Conservation (phyloP, 2,113 vertebrate genomes). For the Mesoclemmys tuberculata region DNA sequence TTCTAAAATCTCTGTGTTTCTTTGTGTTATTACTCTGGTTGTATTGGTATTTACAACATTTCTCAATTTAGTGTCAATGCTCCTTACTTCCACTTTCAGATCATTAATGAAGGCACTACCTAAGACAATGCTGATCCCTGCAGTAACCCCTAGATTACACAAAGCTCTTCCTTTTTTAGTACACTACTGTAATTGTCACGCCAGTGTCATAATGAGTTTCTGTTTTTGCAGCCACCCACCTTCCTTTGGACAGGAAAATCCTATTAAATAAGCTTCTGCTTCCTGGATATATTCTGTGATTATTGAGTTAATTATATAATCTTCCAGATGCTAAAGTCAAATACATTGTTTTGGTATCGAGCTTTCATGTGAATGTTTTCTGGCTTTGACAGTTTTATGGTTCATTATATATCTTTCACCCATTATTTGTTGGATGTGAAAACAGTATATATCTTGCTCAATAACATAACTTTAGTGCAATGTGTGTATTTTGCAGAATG, state of each 20-base stretch:
- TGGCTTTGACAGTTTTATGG: background rate
- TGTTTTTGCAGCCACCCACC: background rate
- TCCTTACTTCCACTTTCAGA: background rate
- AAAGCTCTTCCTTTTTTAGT: background rate
- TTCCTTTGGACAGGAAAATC: background rate
- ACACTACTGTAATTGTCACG: background rate
- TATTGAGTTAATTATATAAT: background rate
- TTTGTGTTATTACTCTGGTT: background rate
- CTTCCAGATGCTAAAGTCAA: background rate
- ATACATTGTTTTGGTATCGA: background rate
- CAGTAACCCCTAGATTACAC: background rate
- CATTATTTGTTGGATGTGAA: background rate
- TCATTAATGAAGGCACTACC: background rate
- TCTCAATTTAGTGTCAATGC: background rate
- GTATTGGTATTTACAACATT: background rate
- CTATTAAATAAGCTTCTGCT: background rate
- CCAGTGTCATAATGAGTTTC: background rate
- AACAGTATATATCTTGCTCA: background rate
- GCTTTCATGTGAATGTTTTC: background rate
- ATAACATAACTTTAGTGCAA: background rate
- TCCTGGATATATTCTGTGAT: background rate
- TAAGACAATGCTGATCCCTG: background rate
- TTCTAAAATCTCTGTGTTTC: background rate
- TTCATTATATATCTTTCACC: background rate
- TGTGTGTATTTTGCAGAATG: background rate